These are phyloP conservation scores for Drosophila quinaria DNA, from an alignment of 2,888 invertebrate species.

Conservation along the genomic window DNA sequence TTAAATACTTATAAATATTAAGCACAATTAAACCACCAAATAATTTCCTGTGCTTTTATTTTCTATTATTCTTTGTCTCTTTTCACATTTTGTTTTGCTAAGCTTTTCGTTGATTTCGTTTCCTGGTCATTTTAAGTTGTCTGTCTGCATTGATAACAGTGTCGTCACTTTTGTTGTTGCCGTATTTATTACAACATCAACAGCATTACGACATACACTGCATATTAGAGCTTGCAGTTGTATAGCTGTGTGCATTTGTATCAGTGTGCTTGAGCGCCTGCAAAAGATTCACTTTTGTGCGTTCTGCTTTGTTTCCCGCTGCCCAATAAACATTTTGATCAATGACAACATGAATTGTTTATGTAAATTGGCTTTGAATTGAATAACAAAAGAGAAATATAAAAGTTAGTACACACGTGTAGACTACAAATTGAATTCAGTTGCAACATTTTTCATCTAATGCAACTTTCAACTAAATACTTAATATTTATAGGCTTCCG, in stretches of 20 bases:
- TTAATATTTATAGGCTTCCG: not conserved
- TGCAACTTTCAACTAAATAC: not conserved
- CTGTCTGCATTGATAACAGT: slow-evolving; percentile 64
- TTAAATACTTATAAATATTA: slow-evolving; percentile 35
- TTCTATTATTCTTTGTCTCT: slow-evolving; percentile 38
- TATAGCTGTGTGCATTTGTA: slow-evolving; percentile 41
- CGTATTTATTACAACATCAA: slow-evolving; percentile 78
- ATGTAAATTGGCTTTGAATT: not conserved
- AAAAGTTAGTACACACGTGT: not conserved
- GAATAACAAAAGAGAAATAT: not conserved
- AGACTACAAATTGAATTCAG: not conserved
- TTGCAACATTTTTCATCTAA: not conserved
- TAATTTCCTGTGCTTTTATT: slow-evolving; percentile 34
- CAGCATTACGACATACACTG: slow-evolving; percentile 75
- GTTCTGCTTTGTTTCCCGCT: slow-evolving; percentile 40
- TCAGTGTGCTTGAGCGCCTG: slow-evolving; percentile 43
- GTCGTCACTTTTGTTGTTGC: slow-evolving; percentile 42
- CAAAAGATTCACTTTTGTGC: slow-evolving; percentile 73
- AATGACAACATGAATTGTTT: not conserved
- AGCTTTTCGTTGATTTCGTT: slow-evolving; percentile 61
- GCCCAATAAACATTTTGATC: slow-evolving; percentile 55
- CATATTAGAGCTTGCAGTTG: slow-evolving; percentile 59
- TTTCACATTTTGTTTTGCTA: slow-evolving; percentile 67
- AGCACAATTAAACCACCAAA: slow-evolving; percentile 53
- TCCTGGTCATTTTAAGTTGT: slow-evolving; percentile 67